Evolutionary conservation across 2,797 vertebrate species (phyloP), one percentile per base, ranked within the genome.

Genomic region (Cetoscarus ocellatus): DNA sequence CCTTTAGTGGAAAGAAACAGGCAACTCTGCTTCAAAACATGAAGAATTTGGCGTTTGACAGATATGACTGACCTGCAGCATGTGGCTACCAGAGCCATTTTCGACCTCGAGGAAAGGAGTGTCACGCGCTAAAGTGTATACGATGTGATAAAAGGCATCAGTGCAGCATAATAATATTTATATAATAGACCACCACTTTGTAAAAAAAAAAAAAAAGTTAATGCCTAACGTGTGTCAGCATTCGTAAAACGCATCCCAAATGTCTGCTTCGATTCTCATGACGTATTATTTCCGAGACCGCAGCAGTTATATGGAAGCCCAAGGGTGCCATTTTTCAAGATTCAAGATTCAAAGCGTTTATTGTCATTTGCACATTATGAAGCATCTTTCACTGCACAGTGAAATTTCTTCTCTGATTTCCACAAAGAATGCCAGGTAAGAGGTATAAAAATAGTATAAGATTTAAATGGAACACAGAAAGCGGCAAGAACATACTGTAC

Each of bases 81-180:
- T 51, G 63, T 10, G 39, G 49, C 43, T 39, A 43, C 7, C 11
- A 77, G 44, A 39, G 61, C 12, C 88, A 92, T 91, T 40, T 14
- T 14, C 35, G 45, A 52, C 47, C 11, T 42, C 11, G 2, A 43
- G 42, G 61, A 1, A 36, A 52, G 6, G 6, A 9, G 38, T 3
- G 35, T 1, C 18, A 38, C 0, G n/a, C 35, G 14, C 1, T 3
- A 15, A 48, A 10, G 3, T 56, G 35, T 43, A 45, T 18, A 11
- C 19, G 3, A 3, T 17, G 18, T 15, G 47, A 10, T 6, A 9
- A 15, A 7, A 1, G 50, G 10, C 10, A 3, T 2, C 12, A 2
- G 6, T n/a, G 17, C 8, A 39, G 38, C 27, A 15, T 10, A 50
- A 19, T n/a, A 6, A 5, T 8, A 47, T 1, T 7, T 13, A 44